Conservation (phyloP, 1,140 invertebrate genomes). For the Proctacanthus coquilletti region DNA sequence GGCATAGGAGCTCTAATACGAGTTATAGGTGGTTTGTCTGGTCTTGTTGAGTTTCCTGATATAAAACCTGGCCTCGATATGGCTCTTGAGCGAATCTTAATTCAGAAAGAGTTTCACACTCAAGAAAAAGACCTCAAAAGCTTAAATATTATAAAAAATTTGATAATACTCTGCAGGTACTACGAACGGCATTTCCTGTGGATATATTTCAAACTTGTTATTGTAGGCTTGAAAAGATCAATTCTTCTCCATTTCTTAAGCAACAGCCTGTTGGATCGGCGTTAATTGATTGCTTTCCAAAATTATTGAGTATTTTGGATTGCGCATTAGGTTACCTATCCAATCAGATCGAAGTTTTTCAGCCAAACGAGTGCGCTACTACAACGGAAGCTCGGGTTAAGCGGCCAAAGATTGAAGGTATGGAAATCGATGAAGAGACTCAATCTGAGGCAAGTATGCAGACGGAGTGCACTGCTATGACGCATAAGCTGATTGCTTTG, state of each 20-base stretch:
- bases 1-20: slow-evolving; percentile 33
- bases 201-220: too few species aligned
- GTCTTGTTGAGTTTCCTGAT: slow-evolving; percentile 30
- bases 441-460: slow-evolving; percentile 1
- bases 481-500: slow-evolving; percentile 21
- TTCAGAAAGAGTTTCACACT: slow-evolving; percentile 21
- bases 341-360: not conserved
- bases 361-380: too few species aligned
- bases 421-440: slow-evolving; percentile 16
- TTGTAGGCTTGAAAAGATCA: slow-evolving; percentile 22
- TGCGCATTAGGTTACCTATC: slow-evolving; percentile 13
- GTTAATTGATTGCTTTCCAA: slow-evolving; percentile 23
- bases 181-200: too few species aligned
- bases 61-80: slow-evolving; percentile 34
- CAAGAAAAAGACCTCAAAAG: slow-evolving; percentile 15
- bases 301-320: slow-evolving; percentile 26
- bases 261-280: slow-evolving; percentile 13
- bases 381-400: not conserved
- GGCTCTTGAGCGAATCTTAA: slow-evolving; percentile 23
- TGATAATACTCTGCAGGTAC: slow-evolving; percentile 19
- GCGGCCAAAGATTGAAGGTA: not conserved
- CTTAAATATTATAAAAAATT: slow-evolving; percentile 23
- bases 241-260: slow-evolving; percentile 14
- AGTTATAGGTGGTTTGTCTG: slow-evolving; percentile 30
- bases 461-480: slow-evolving; percentile 10